phyloP scores from a whole-genome alignment of 2,888 invertebrate genomes.

The Linnaemya tessellans region DNA sequence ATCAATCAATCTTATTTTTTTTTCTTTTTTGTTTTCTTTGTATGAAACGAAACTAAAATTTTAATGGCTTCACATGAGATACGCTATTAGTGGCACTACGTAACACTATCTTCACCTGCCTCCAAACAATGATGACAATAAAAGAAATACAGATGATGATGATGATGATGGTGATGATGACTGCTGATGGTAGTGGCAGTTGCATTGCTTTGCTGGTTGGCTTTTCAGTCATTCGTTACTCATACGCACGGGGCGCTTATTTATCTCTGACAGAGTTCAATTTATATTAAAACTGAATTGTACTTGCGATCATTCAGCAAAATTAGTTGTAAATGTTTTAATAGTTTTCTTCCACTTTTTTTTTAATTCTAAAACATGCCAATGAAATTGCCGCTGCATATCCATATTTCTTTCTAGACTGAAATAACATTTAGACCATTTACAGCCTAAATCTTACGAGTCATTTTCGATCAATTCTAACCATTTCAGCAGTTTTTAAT shows the following conservation, averaged over 20 bases:
- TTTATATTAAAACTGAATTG: neutral
- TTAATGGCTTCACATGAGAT: neutral
- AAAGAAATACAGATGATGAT: neutral
- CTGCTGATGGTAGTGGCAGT: neutral
- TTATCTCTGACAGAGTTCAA: neutral
- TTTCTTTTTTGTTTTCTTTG: neutral
- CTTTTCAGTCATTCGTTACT: neutral
- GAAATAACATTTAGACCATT: no score
- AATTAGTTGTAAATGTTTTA: no score
- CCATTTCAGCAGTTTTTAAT: no score
- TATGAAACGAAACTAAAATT: neutral
- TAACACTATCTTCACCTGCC: conserved; percentile 61
- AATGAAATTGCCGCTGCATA: no score
- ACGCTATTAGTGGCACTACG: neutral
- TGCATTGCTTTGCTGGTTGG: neutral
- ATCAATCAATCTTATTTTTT: conserved; percentile 61
- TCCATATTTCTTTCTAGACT: no score
- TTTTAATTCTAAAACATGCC: no score
- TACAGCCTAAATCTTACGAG: no score
- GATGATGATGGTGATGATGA: neutral
- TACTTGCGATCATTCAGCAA: neutral
- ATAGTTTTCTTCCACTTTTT: no score
- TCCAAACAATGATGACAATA: conserved; percentile 16
- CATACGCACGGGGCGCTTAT: neutral
- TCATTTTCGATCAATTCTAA: no score